Base-by-base conservation (phyloP, 2,113 vertebrate genomes). In the Mormoops blainvillei region DNA sequence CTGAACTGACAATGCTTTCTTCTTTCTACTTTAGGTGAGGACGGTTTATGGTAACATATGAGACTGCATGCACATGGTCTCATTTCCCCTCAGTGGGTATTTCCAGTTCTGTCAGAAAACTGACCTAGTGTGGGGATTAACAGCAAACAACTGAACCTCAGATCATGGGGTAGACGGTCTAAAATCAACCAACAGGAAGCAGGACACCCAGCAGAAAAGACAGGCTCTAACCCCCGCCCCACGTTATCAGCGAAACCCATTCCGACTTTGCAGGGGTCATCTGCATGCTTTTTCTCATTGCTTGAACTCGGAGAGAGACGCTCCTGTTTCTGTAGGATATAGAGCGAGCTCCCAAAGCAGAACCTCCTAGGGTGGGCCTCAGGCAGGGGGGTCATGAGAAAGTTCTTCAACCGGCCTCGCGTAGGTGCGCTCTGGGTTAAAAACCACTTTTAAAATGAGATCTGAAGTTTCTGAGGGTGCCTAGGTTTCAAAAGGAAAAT, bases 401-500 rank as follows among this genome's bases (percentile, higher is more conserved):
- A 36, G 5, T 38, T 63, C 41, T 43, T 81, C 33, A 22, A n/a
- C 0, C 3, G 14, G 31, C 73, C 43, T 67, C 19, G 76, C 16
- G 4, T 8, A 7, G n/a, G n/a, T 8, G 2, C 1, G 50, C 19
- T 4, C 28, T 16, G 61, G 45, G 31, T 22, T 65, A 82, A 81
- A 84, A 71, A 14, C 3, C 5, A 68, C 48, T 48, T 82, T 87
- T 20, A 94, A 87, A 97, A 50, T 78, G 52, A 95, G 43, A 94
- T 76, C 90, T 94, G 3, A 94, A 67, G 81, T 94, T 80, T 96
- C 91, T 82, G 88, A 71, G 63, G 78, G 77, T 93, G 70, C 73
- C 20, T 80, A 43, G 63, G 89, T 94, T 96, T 96, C 71, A 22
- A 96, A 92, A 96, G 94, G 78, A 96, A 98, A 97, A 86, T 68